Evolutionary conservation across 30 jellyfish, hydroid and myxozoan genomes (phyloP), one percentile per base, ranked within the genome.

Genomic region (Phacellophora camtschatica): DNA sequence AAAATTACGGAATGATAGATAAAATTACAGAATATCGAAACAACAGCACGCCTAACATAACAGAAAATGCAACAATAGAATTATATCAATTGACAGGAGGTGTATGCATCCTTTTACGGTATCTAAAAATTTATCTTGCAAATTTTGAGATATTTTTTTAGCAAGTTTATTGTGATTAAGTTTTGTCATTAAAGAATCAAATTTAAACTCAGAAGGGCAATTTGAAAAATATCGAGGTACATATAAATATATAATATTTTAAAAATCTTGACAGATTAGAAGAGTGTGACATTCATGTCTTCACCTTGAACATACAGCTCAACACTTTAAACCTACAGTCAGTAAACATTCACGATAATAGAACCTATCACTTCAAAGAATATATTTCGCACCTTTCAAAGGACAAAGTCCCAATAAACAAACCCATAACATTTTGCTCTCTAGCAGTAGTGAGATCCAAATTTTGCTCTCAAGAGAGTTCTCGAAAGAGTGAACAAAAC

Each of bases 161-260:
- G 28, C 37, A 57, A 57, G 4, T 15, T 57, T 57, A 57, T 23
- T 57, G 43, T 23, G 72, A 23, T 33, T 57, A 57, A 7, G 6
- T 57, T 57, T 57, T 57, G 37, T 18, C 41, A 5, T 57, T 42
- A 57, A 57, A 15, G 72, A 10, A 57, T 57, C 72, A 57, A 65
- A 24, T 65, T 65, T 65, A 11, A 65, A 65, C 35, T 65, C 27
- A 33, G 66, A 65, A 65, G 79, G 79, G 34, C 27, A 41, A 29
- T 30, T 65, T 27, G 36, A 65, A 24, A 65, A 65, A 24, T 65
- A 65, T 41, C 34, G 79, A 65, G 57, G 32, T 33, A 27, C 34
- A 25, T 65, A 65, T 41, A 65, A 41, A 65, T 65, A 24, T 27
- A 22, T 65, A 15, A 32, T 65, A 31, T 65, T 41, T 41, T 1